Base-by-base conservation (phyloP, 1,140 invertebrate genomes). In the Harlomillsia oculata region DNA sequence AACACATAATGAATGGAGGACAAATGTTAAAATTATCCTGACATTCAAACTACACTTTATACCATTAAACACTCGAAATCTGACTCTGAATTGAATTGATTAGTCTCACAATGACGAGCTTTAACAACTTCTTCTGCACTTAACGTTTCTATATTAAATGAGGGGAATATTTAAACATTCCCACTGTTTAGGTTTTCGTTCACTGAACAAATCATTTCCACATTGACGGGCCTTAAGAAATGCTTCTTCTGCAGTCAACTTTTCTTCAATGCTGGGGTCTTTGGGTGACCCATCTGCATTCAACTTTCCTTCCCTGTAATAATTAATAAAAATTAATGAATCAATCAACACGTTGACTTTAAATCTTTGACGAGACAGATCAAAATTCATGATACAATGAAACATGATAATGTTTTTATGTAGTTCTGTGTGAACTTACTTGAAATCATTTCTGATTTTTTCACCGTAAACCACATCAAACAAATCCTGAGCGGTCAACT, bases 401-500 rank as follows among this genome's bases (percentile, higher is more conserved):
- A n/a, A 16, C 30, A 16, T 39, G 2, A 39, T 25, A 11, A 23
- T 54, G 30, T 5, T 20, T n/a, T n/a, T 3, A 30, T 30, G 18
- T 34, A 34, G 26, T 44, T 26, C 2, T 8, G 8, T 28, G 18
- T 1, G 29, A 34, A 28, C 49, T 51, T 29, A 59, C 56, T 83
- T 78, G 67, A 81, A 90, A 70, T 93, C 89, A 56, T 81, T 73
- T 6, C 76, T 74, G 43, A 95, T 89, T 72, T 93, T 91, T 53
- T 78, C 67, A 2, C 79, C 80, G 73, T 95, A 96, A 0, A 89
- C 75, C 3, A 80, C 78, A 70, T 89, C 77, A 69, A 95, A 96
- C 16, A 96, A 74, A 69, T 90, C 81, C 72, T 89, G 69, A 8
- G 90, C 73, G 14, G 87, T 91, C 63, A 92, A 90, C 71, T 86